Evolutionary conservation across 2,797 vertebrate species (phyloP), one percentile per base, ranked within the genome.

Genomic region (Acanthopagrus latus): DNA sequence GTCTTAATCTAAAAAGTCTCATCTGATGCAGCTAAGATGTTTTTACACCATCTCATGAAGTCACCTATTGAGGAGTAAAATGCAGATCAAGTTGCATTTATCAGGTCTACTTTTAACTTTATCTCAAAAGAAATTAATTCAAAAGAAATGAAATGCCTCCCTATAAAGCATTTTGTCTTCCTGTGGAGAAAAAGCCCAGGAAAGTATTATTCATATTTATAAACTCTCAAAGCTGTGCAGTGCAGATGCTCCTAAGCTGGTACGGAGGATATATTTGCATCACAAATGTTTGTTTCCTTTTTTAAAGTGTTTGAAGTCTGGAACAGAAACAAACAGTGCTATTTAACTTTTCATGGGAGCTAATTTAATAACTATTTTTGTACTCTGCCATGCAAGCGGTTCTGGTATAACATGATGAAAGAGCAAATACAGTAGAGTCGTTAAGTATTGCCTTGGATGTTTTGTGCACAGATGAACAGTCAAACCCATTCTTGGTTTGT

Each of bases 301-400:
- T 72, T 62, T 56, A 13, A 76, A 64, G 29, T 65, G n/a, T 71
- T 50, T 74, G 25, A 77, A 33, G 64, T 25, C 21, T 47, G 5
- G 8, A 13, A 57, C 62, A 23, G 38, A 74, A 51, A 44, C 63
- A 46, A 51, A 25, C 54, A 0, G 41, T 55, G 16, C 18, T 17
- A 50, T 62, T 70, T 27, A 56, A 43, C 48, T 58, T 69, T 68
- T 27, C 20, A 7, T 21, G 7, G 44, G 63, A 56, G 43, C 27
- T 18, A 67, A 64, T 79, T 57, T 58, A 57, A 59, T 66, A 52
- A 27, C 20, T 50, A 20, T 41, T 44, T 43, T 48, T 66, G 16
- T 57, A 12, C 71, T 25, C 20, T 38, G 44, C 41, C 60, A 23
- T 55, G 56, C 25, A 23, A 68, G 71, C 52, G 56, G 52, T 79